Base-by-base conservation (phyloP, 2,113 vertebrate species). In the Austrofundulus limnaeus region DNA sequence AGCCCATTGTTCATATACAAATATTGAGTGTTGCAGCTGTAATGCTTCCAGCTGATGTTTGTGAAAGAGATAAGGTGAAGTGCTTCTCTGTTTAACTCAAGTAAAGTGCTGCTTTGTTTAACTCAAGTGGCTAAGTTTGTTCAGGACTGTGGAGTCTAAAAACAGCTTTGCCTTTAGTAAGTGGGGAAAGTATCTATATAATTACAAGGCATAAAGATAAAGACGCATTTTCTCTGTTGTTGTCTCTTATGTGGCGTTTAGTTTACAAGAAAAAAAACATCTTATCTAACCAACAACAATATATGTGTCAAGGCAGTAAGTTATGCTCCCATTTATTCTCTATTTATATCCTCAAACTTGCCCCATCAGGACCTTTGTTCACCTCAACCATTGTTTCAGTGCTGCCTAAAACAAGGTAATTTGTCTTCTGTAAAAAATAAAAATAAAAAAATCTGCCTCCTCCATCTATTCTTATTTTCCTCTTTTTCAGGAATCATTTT, bases 371-470 rank as follows among this genome's bases (percentile, higher is more conserved):
- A 45, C 46, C 71, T 55, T 80, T 87, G 74, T 81, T 55, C 70
- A 34, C 62, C 69, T 81, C 73, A 68, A 70, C 82, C 77, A 53
- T 56, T 63, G 38, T 75, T 82, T 68, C 66, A 50, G 66, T 61
- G 46, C 42, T 1, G 14, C 23, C 70, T 60, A 25, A 49, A 62
- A 80, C 38, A 70, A 34, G 42, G 47, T 50, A 25, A 62, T 78
- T 80, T 54, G 68, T 87, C 78, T 79, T 77, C 60, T 86, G 14
- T 42, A 70, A 79, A 61, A 82, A 59, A 68, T 59, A 73, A 82
- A 70, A 84, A 77, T 60, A 61, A 61, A 61, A 61, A 82, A 77
- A 70, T 63, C 62, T 48, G 50, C 50, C 23, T 43, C 53, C 59
- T 67, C 43, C 61, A 54, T 56, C 15, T 0, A 1, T 16, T 55